Base-by-base conservation (phyloP, 1,140 invertebrate species). In the Drosophila erecta region DNA sequence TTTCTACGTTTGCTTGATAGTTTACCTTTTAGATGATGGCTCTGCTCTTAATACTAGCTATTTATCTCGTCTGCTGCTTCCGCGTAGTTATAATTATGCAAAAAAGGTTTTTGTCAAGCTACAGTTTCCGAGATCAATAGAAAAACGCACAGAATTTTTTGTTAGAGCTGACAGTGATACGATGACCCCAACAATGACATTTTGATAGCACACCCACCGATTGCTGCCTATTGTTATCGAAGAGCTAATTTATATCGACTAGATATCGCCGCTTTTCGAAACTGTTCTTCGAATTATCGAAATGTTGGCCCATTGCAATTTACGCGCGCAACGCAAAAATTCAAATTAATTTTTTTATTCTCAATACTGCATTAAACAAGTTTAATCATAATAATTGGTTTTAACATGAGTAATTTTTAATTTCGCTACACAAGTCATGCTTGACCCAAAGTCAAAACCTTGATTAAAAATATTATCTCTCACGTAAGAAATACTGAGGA, bases 71-170 rank as follows among this genome's bases (percentile, higher is more conserved):
- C 1, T 20, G 12, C 10, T 55, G 2, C 10, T 17, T 40, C 1
- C 40, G 4, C 35, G 7, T 10, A 20, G 12, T 6, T 30, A 24
- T 3, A 33, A 24, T 24, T 70, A 41, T 43, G 35, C 44, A 67
- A 65, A 41, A 12, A 2, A 8, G 4, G 4, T 24, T 2, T 50
- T 64, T 50, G 12, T 27, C 17, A 14, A 41, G 10, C 40, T 30
- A 27, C 10, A 65, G 27, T 35, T 41, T 27, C 35, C 33, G 33
- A 47, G 41, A 65, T 65, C 33, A 62, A 64, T 49, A 22, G 22
- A 27, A 46, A 27, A 40, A 49, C 43, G 38, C n/a, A 46, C 10
- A 46, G 35, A 41, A 43, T 51, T 65, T 51, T 67, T 33, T 50
- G 2, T 27, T 38, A 30, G 30, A 30, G 30, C 10, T 38, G 37